phyloP scores from a whole-genome alignment of 2,888 invertebrate species.

The Ophonus ardosiacus region DNA sequence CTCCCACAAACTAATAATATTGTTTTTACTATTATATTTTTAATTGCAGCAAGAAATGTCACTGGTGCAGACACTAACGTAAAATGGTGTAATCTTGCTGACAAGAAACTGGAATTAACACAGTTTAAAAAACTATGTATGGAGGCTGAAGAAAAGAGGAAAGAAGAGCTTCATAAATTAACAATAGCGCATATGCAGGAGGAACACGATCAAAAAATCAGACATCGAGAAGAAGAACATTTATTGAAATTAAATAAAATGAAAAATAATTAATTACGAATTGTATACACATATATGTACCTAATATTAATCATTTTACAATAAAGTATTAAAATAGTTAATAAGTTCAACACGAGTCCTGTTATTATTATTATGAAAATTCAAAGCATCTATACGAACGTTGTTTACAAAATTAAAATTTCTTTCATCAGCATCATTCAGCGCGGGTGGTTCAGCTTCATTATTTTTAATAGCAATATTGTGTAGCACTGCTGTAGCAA shows the following conservation, averaged over 20 bases:
- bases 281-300: neutral
- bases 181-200: neutral
- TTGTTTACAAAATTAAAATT: neutral
- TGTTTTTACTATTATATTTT: neutral
- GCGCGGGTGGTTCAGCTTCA: neutral
- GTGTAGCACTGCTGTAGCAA: conserved; percentile 9
- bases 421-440: conserved; percentile 4
- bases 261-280: neutral
- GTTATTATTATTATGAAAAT: neutral
- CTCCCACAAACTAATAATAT: too few relatives aligned
- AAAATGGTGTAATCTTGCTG: neutral
- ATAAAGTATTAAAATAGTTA: neutral
- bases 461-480: conserved; percentile 9
- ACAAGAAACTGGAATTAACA: neutral
- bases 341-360: conserved; percentile 2
- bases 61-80: neutral
- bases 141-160: neutral
- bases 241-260: neutral
- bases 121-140: neutral
- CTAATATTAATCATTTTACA: neutral
- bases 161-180: neutral
- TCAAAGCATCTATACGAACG: conserved; percentile 6
- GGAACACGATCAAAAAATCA: neutral
- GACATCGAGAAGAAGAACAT: conserved; percentile 13
- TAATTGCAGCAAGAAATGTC: neutral